Conservation (phyloP, 2,888 invertebrate species). For the Dexiosoma caninum region DNA sequence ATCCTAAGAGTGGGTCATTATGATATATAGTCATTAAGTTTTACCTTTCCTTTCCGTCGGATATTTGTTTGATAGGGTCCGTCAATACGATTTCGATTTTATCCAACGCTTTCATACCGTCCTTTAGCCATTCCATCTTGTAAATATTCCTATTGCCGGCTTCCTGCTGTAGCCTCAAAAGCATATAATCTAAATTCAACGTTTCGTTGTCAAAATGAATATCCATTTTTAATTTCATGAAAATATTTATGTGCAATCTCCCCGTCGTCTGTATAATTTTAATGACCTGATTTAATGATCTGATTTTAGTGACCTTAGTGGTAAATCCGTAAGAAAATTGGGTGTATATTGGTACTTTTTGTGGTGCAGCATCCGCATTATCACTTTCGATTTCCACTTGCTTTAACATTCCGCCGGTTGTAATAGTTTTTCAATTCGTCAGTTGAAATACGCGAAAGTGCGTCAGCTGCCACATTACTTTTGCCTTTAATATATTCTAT, state of each 20-base stretch:
- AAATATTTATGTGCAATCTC: slow-evolving; percentile 6
- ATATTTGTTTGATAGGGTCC: slow-evolving; percentile 9
- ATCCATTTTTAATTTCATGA: slow-evolving; percentile 7
- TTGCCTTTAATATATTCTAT: slow-evolving; percentile 28
- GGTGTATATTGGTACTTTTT: not conserved
- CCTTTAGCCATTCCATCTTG: slow-evolving; percentile 22
- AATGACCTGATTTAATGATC: too few species aligned
- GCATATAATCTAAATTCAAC: slow-evolving; percentile 26
- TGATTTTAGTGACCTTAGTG: not conserved
- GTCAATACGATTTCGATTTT: slow-evolving; percentile 17
- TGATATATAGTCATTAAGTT: not conserved
- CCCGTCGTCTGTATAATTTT: too few species aligned
- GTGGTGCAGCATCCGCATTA: not conserved
- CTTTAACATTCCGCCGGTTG: slow-evolving; percentile 2
- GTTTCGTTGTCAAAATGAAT: slow-evolving; percentile 30
- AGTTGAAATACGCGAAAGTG: slow-evolving; percentile 21
- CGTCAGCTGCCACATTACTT: slow-evolving; percentile 15
- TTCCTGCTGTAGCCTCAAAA: not conserved
- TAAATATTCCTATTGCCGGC: not conserved
- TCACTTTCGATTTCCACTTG: not conserved
- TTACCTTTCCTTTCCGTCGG: slow-evolving; percentile 22
- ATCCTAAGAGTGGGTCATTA: slow-evolving; percentile 16
- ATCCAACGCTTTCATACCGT: slow-evolving; percentile 12
- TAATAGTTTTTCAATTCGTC: slow-evolving; percentile 34
- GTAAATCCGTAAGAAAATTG: not conserved